Evolutionary conservation across 2,113 vertebrate genomes (phyloP), one percentile per base, ranked within the genome.

Genomic region (Coptodon rendalli): DNA sequence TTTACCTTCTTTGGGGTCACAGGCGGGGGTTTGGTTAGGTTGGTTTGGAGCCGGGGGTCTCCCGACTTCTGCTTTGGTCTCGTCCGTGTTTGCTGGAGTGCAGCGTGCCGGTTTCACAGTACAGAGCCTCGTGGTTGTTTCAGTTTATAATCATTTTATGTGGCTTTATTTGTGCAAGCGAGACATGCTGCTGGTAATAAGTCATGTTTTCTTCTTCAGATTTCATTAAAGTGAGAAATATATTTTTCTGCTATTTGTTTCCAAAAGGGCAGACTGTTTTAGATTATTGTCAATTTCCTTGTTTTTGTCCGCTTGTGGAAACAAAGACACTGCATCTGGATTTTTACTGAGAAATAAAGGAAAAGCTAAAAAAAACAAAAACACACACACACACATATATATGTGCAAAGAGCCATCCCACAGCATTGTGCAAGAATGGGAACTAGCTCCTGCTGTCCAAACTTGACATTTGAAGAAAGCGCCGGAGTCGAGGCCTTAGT

Each of bases 391-490:
- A 63, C 7, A 68, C 6, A 34, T 82, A 93, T 89, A 93, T 73
- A 63, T 40, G 40, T 68, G 63, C 36, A 73, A 40, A 17, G 71
- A 85, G 86, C 83, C 85, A 48, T 94, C 91, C 89, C 91, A 81
- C 92, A 83, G 80, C 80, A 76, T 95, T 92, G 91, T 85, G 91
- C 88, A 94, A 95, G 89, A 89, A 83, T 9, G 36, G 82, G 86
- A 92, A 86, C 79, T 90, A 87, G 84, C 89, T 90, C 86, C 61
- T 83, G 87, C 40, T 52, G 87, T 31, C 90, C 86, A 89, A 93
- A 93, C 80, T 86, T 88, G 91, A 93, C 85, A 92, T 93, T 94
- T 91, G 90, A 93, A 91, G 87, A 93, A 90, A 91, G 86, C 45
- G 31, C 50, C 71, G 83, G 81, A 95, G 86, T 91, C 82, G 10